Base-by-base conservation (phyloP, 2,888 invertebrate genomes). In the Aporophyla nigra region DNA sequence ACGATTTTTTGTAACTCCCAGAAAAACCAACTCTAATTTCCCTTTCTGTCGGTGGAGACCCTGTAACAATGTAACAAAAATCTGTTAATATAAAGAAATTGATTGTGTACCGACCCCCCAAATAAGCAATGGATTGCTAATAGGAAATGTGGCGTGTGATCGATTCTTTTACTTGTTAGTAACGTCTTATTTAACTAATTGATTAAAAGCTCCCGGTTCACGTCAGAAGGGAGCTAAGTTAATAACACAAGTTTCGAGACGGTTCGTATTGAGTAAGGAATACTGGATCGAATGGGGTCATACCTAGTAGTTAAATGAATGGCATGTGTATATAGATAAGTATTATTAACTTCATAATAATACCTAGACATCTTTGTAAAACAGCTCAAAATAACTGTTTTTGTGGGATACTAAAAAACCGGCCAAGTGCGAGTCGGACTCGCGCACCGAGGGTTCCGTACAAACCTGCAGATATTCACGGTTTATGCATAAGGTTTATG, bases 141-240 rank as follows among this genome's bases (percentile, higher is more conserved):
- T 74, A 71, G 65, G 62, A 51, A 66, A 53, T 53, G 58, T 70
- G 68, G 58, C 27, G 74, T 66, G 77, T 67, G 72, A 79, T 81
- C 51, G 59, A 75, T 72, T n/a, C 58, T 84, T 70, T 75, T 63
- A 76, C 80, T 76, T 63, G 73, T 70, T 65, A 43, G 51, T 74
- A 59, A 79, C 65, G 27, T 69, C 56, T 68, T 65, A 74, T 74
- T 82, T 43, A 21, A 58, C 65, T 78, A 81, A 85, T 76, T 83
- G 78, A 83, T 74, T 85, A 76, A 83, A 83, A 76, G 72, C 74
- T 66, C 68, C 71, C 65, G 54, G 67, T 71, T 72, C 59, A 27
- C 69, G 12, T 59, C 53, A 49, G 54, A 70, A 65, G 63, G 24
- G 59, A 59, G 74, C 70, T 84, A 72, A 82, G 66, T 82, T 59